A percentile compares a stretch with the other conserved stretches of the same genome.
These are phyloP conservation scores for Desmophyllum pertusum DNA, from an alignment of 92 coral and sea anemone genomes.

Conservation along the genomic window DNA sequence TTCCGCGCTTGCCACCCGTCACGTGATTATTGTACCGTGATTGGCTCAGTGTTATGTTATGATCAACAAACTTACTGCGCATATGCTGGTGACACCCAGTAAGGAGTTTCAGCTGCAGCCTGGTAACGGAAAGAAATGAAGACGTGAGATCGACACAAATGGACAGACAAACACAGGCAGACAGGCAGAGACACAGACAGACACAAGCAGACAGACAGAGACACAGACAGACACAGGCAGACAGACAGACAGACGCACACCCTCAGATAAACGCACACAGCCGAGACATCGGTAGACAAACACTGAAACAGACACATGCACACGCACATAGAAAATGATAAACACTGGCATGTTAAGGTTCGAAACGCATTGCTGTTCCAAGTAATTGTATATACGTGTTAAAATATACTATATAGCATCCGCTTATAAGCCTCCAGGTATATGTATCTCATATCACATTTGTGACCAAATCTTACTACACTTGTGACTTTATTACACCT, in stretches of 20 bases:
- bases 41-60: too few species aligned
- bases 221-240: too few species aligned
- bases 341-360: not conserved
- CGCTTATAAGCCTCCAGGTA: too few species aligned
- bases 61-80: constrained; percentile 80
- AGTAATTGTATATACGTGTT: too few species aligned
- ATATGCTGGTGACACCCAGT: constrained; percentile 99
- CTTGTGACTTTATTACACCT: too few species aligned
- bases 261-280: not conserved
- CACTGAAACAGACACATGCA: not conserved
- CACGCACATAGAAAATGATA: not conserved
- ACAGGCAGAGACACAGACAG: not conserved
- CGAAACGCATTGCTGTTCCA: not conserved
- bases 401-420: too few species aligned
- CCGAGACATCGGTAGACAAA: not conserved
- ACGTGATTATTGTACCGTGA: too few species aligned
- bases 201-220: not conserved
- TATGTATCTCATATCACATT: too few species aligned
- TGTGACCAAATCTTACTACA: too few species aligned
- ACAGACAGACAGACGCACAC: not conserved
- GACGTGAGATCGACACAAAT: not conserved
- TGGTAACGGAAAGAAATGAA: constrained; percentile 26
- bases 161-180: too few species aligned
- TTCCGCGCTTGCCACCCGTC: too few species aligned
- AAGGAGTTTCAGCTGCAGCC: constrained; percentile 97